Conservation (phyloP, 2,888 invertebrate genomes). For the Torymus auratus region DNA sequence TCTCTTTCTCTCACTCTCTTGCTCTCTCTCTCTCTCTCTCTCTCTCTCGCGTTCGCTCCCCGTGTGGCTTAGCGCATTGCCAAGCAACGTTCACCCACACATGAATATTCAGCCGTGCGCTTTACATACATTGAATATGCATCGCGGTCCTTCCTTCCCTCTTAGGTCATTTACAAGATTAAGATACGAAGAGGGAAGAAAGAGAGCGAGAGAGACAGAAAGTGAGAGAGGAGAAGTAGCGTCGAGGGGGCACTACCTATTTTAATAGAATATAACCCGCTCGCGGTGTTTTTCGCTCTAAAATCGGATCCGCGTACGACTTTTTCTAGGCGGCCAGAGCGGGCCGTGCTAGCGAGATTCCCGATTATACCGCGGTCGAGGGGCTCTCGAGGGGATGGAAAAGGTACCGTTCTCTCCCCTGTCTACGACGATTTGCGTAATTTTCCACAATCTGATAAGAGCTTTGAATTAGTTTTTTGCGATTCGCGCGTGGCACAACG, state of each 20-base stretch:
- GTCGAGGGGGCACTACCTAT: conserved; percentile 36
- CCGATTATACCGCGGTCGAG: no score
- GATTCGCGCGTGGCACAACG: no score
- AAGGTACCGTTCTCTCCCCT: not conserved
- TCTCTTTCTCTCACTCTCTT: not conserved
- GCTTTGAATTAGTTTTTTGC: no score
- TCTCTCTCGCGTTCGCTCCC: conserved; percentile 15
- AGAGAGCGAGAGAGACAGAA: conserved; percentile 2
- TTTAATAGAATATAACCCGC: conserved; percentile 54
- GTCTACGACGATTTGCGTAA: not conserved
- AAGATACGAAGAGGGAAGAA: conserved; percentile 68
- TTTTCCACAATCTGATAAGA: no score
- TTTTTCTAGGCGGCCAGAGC: no score
- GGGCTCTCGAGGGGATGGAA: no score
- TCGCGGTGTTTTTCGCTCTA: not conserved
- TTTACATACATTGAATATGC: conserved; percentile 76
- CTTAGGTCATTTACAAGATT: conserved; percentile 76
- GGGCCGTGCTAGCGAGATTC: no score
- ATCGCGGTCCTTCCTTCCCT: conserved; percentile 70
- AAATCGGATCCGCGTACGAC: no score
- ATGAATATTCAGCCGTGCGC: conserved; percentile 74
- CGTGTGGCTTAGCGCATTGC: conserved; percentile 71
- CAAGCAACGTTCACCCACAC: conserved; percentile 71
- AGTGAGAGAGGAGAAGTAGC: conserved; percentile 19
- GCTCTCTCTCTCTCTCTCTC: conserved; percentile 6